A percentile compares a stretch with the other conserved stretches of the same genome.
phyloP scores from a whole-genome alignment of 2,888 invertebrate species.

The Schizaphis graminum region DNA sequence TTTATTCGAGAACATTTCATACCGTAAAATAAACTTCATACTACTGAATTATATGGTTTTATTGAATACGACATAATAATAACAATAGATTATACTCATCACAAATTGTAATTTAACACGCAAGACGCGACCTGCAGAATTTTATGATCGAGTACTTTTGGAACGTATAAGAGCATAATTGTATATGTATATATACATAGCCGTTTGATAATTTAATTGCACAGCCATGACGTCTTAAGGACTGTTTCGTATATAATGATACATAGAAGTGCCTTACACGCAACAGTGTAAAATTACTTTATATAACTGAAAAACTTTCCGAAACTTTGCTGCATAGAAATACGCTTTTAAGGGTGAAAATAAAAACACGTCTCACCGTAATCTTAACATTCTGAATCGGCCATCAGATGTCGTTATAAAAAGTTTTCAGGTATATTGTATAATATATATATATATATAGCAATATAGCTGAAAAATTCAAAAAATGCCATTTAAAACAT shows the following conservation, averaged over 20 bases:
- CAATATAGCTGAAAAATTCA: neutral
- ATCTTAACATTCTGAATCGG: constrained; percentile 21
- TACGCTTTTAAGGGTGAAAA: neutral
- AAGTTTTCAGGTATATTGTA: neutral
- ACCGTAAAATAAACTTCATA: neutral
- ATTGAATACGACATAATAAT: neutral
- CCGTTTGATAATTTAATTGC: constrained; percentile 32
- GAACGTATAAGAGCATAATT: neutral
- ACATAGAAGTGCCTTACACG: constrained; percentile 10
- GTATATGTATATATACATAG: neutral
- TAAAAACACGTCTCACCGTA: neutral
- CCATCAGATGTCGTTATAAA: neutral
- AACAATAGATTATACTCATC: constrained; percentile 1
- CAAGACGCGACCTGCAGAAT: neutral
- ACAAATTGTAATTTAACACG: constrained; percentile 24
- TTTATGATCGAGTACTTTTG: constrained; percentile 6
- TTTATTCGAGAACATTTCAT: neutral
- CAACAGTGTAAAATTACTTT: constrained; percentile 27
- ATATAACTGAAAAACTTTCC: constrained; percentile 41
- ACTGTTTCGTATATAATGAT: neutral
- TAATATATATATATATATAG: no score
- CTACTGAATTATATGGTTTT: neutral
- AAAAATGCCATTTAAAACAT: neutral
- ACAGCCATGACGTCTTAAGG: constrained; percentile 29
- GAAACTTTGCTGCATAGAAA: neutral